These are phyloP conservation scores for Uropsilus gracilis DNA, from an alignment of 2,113 vertebrate species.

Conservation along the genomic window DNA sequence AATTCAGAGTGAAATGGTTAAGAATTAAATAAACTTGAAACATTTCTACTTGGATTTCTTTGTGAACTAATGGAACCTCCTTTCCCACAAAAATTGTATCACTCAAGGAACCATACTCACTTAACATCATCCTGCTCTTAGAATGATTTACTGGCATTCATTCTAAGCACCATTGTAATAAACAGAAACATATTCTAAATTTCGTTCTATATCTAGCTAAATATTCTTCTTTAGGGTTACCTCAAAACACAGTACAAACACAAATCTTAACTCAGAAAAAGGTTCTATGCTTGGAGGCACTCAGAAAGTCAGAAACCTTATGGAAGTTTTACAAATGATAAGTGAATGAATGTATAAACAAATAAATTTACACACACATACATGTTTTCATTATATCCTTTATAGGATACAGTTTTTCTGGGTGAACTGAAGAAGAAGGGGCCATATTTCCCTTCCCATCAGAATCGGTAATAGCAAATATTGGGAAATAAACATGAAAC, in stretches of 20 bases:
- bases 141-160: background rate
- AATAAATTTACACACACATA: background rate
- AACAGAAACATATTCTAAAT: background rate
- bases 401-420: background rate
- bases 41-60: background rate
- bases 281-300: accelerated
- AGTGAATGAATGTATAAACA: background rate
- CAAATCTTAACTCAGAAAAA: background rate
- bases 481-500: background rate
- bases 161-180: background rate
- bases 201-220: background rate
- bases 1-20: background rate
- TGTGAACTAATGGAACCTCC: background rate
- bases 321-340: background rate
- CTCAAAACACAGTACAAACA: background rate
- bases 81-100: background rate
- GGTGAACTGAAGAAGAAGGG: background rate
- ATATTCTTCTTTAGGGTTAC: accelerated
- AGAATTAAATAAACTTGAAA: background rate
- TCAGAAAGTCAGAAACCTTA: background rate
- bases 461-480: background rate
- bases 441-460: background rate
- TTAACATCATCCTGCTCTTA: background rate
- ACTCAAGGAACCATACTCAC: background rate
- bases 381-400: background rate